Evolutionary conservation across 2,888 invertebrate genomes (phyloP).

Genomic region (Elgonia sp.): DNA sequence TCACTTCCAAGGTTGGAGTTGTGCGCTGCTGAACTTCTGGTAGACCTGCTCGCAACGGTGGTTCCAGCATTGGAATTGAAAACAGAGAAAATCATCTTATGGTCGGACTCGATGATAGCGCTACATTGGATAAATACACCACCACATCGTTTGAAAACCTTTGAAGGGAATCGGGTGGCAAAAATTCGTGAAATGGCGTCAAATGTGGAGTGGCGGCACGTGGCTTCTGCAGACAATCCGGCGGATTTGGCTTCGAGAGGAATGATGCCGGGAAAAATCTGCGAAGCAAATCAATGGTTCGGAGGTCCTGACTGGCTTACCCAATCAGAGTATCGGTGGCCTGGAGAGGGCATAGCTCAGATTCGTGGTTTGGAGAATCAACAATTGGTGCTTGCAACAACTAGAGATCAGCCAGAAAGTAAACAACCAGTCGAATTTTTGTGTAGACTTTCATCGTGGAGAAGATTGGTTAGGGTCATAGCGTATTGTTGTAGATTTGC

Average conservation of each 20-base stretch:
- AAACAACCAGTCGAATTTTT: not conserved
- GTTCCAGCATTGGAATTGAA: not conserved
- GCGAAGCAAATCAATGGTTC: not conserved
- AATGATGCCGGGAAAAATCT: not conserved
- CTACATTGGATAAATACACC: not conserved
- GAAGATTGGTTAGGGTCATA: not conserved
- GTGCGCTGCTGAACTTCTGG: not conserved
- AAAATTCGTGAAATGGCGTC: not conserved
- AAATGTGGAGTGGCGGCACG: not conserved
- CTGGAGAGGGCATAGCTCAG: not conserved
- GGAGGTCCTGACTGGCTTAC: not conserved
- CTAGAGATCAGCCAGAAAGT: not conserved
- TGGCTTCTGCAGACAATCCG: not conserved
- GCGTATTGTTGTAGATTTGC: conserved; percentile 32
- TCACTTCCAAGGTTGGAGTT: conserved; percentile 18
- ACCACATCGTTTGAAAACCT: not conserved
- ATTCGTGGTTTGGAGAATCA: not conserved
- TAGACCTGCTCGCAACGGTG: not conserved
- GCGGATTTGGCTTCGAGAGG: conserved; percentile 18
- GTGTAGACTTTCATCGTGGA: conserved; percentile 14
- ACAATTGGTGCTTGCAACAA: not conserved
- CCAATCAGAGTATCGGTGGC: not conserved
- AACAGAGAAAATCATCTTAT: not conserved
- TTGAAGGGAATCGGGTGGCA: not conserved
- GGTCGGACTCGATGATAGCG: conserved; percentile 7